These are phyloP conservation scores for Pionites leucogaster DNA, from an alignment of 2,113 vertebrate species.

Conservation along the genomic window DNA sequence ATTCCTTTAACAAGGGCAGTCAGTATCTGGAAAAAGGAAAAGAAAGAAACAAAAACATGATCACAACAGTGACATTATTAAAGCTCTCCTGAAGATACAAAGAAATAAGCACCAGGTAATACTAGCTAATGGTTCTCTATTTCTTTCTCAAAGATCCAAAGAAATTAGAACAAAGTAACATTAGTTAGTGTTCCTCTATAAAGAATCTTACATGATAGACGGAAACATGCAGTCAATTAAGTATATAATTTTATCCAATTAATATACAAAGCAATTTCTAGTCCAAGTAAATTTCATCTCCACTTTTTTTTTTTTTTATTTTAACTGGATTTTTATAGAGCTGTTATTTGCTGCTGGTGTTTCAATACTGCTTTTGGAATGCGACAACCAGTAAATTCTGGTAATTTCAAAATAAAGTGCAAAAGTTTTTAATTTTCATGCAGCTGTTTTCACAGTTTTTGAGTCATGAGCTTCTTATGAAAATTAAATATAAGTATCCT, in stretches of 20 bases:
- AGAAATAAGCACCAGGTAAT: background rate
- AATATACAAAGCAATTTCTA: background rate
- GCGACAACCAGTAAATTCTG: background rate
- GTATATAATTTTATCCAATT: background rate
- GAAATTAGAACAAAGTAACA: background rate
- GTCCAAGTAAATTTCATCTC: background rate
- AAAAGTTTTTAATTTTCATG: background rate
- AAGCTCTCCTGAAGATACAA: background rate
- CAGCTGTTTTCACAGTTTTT: background rate
- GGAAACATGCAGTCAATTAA: background rate
- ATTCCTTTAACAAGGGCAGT: slow-evolving; percentile 87
- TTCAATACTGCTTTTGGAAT: background rate
- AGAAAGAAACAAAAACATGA: background rate
- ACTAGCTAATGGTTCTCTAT: background rate
- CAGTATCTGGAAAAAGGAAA: slow-evolving; percentile 81
- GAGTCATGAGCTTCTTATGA: background rate
- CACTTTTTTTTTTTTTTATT: background rate
- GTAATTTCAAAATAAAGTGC: background rate
- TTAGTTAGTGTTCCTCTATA: background rate
- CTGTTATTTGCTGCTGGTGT: background rate
- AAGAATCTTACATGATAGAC: background rate
- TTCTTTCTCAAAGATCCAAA: background rate
- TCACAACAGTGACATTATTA: background rate
- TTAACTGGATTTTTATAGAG: background rate
- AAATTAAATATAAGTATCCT: background rate